Evolutionary conservation across 2,113 vertebrate genomes (phyloP).

Genomic region (Istiophorus platypterus): DNA sequence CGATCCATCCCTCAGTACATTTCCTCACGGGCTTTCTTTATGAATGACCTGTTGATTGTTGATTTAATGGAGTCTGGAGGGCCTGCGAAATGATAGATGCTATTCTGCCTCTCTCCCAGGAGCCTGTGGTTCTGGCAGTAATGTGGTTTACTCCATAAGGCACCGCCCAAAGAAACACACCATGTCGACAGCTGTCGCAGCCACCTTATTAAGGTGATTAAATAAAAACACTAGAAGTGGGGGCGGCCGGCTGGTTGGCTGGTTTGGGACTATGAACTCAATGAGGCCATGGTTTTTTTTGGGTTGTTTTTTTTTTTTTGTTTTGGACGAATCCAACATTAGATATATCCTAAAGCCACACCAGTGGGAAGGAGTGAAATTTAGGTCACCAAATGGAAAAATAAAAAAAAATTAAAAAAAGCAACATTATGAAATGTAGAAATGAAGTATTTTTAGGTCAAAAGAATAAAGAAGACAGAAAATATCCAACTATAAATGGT

Average conservation of each 20-base stretch:
- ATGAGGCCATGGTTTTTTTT: not conserved
- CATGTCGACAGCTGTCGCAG: constrained; percentile 74
- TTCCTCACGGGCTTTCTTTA: constrained; percentile 67
- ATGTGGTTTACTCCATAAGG: constrained; percentile 69
- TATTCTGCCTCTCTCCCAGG: constrained; percentile 58
- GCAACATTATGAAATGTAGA: constrained; percentile 2
- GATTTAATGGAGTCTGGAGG: constrained; percentile 77
- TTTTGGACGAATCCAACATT: constrained; percentile 39
- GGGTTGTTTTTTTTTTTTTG: constrained; percentile 1
- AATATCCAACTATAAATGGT: constrained; percentile 23
- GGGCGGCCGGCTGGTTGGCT: constrained; percentile 44
- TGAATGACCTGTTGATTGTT: constrained; percentile 79
- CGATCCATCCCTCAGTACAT: constrained; percentile 45
- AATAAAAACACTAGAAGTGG: constrained; percentile 70
- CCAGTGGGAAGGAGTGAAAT: constrained; percentile 30
- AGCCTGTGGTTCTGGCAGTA: constrained; percentile 55
- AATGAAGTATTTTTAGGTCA: not conserved
- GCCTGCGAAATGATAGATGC: constrained; percentile 70
- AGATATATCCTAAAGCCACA: constrained; percentile 51
- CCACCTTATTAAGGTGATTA: constrained; percentile 80
- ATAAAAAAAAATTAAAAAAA: constrained; percentile 34
- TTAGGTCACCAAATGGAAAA: constrained; percentile 43
- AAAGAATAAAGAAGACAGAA: not conserved
- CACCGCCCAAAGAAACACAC: constrained; percentile 65
- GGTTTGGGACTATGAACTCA: constrained; percentile 46